Conservation (phyloP, 2,888 invertebrate genomes). For the Diaprepes abbreviatus region DNA sequence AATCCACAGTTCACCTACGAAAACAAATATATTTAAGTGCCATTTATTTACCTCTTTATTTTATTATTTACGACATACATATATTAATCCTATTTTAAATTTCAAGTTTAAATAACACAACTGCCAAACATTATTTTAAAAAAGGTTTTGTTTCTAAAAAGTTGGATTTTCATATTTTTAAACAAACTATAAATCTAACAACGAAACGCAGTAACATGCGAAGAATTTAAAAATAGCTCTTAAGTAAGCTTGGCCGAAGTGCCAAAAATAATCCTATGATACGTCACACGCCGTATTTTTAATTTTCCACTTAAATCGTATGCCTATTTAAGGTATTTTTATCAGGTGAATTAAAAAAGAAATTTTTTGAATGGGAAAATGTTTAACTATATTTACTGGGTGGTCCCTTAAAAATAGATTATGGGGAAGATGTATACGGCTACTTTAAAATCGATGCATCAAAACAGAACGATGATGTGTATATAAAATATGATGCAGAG, state of each 20-base stretch:
- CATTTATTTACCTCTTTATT: too few relatives aligned
- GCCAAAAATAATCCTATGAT: conserved; percentile 36
- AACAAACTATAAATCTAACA: conserved; percentile 34
- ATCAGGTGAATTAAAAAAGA: background rate
- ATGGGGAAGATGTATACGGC: too few relatives aligned
- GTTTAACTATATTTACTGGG: too few relatives aligned
- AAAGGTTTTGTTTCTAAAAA: conserved; percentile 24
- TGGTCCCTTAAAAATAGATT: too few relatives aligned
- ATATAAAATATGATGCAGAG: too few relatives aligned
- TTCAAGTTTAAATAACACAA: too few relatives aligned
- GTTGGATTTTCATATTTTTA: conserved; percentile 38
- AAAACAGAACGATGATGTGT: too few relatives aligned
- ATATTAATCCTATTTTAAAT: too few relatives aligned
- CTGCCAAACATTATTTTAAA: background rate
- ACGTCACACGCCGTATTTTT: conserved; percentile 34
- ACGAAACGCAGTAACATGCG: conserved; percentile 40
- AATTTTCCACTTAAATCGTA: conserved; percentile 24
- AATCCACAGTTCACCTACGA: too few relatives aligned
- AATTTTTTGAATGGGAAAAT: background rate
- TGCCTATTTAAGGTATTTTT: conserved; percentile 40
- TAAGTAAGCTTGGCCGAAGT: conserved; percentile 42
- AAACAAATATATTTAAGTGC: too few relatives aligned
- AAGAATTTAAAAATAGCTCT: conserved; percentile 45
- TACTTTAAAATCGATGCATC: too few relatives aligned
- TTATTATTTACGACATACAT: too few relatives aligned